These are phyloP conservation scores for Cryptoprocta ferox DNA, from an alignment of 2,797 vertebrate genomes.

Conservation along the genomic window DNA sequence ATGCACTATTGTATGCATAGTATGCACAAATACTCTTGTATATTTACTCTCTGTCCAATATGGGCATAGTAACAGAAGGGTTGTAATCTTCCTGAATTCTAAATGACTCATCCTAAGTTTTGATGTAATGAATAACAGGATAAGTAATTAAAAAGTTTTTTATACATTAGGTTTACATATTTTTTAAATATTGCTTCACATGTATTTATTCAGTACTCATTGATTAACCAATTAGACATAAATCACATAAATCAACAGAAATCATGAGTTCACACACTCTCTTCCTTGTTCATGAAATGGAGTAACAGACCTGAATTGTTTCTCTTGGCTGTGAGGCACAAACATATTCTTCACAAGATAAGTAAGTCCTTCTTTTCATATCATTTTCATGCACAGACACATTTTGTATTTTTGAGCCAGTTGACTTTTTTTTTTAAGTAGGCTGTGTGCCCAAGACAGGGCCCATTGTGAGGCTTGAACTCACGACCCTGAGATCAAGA, in stretches of 20 bases:
- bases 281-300: neutral
- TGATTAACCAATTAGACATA: slow-evolving; percentile 63
- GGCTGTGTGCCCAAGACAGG: too few relatives aligned
- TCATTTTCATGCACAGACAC: neutral
- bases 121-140: neutral
- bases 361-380: neutral
- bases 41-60: neutral
- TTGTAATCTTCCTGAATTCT: neutral
- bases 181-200: slow-evolving; percentile 40
- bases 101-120: neutral
- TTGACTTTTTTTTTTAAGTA: neutral
- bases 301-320: neutral
- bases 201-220: slow-evolving; percentile 65
- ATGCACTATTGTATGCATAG: too few relatives aligned
- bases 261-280: slow-evolving; percentile 33
- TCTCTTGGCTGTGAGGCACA: neutral
- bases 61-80: neutral
- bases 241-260: slow-evolving; percentile 62
- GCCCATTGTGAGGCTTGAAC: too few relatives aligned
- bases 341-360: neutral
- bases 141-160: neutral
- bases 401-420: neutral
- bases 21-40: neutral
- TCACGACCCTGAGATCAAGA: too few relatives aligned
- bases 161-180: slow-evolving; percentile 17